A percentile compares a stretch with the other conserved stretches of the same genome.
Evolutionary conservation across 37 sponge, comb jelly and placozoan genomes (phyloP).

Genomic region (Halichondria panicea): DNA sequence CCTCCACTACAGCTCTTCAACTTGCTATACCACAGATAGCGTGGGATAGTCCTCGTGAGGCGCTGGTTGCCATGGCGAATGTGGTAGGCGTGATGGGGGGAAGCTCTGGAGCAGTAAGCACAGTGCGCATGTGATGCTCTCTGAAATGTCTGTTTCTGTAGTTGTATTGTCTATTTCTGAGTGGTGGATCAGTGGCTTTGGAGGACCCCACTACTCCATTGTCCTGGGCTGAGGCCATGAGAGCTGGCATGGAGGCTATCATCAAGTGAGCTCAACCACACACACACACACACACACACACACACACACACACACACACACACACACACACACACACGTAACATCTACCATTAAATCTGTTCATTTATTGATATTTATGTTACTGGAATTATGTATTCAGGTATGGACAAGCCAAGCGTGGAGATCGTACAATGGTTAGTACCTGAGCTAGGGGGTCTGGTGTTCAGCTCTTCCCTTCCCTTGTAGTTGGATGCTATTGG

Average conservation of each 20-base stretch:
- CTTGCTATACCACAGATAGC: background rate
- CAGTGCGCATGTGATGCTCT: background rate
- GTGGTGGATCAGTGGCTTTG: conserved; percentile 32
- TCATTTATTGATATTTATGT: background rate
- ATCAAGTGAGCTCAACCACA: conserved; percentile 54
- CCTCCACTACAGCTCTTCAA: conserved; percentile 20
- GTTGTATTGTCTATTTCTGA: conserved; percentile 65
- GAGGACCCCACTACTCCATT: conserved; percentile 1
- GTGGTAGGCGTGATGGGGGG: conserved; percentile 78
- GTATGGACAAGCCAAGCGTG: conserved; percentile 76
- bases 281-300: no score
- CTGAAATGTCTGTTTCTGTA: background rate
- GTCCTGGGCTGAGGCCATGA: conserved; percentile 54
- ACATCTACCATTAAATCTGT: background rate
- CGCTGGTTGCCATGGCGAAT: conserved; percentile 49
- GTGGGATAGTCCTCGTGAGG: conserved; percentile 66
- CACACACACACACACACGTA: no score
- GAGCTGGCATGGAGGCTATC: conserved; percentile 56
- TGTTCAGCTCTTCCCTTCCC: background rate
- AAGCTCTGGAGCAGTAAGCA: conserved; percentile 83
- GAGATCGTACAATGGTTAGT: conserved; percentile 84
- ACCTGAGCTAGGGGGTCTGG: background rate
- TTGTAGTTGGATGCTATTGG: conserved; percentile 48
- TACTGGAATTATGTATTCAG: conserved; percentile 14
- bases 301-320: background rate